Evolutionary conservation across 1,140 invertebrate species (phyloP), one percentile per base, ranked within the genome.

Genomic region (Tachypleus tridentatus): DNA sequence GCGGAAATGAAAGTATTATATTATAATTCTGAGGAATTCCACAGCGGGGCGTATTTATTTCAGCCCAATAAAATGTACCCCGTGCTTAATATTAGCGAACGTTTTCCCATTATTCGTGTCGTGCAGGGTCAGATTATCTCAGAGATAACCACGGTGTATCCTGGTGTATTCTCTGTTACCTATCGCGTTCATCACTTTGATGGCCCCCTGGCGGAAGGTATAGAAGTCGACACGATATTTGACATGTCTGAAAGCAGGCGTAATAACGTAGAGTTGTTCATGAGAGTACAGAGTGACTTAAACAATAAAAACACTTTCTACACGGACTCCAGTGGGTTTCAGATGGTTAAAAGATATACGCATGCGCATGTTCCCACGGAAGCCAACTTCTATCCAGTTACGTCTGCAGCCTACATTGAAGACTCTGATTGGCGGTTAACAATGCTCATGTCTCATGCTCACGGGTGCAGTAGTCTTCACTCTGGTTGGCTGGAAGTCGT

Each of bases 41-140:
- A 93, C 75, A 92, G 88, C 4, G 96, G 96, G 0, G 95, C 96
- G 0, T 99, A 99, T 76, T 79, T 99, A 0, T 98, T 99, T 72
- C 93, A 93, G 84, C 92, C 93, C 0, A 82, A 87, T 75, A 78
- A 64, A 53, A 62, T 69, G 52, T 85, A 87, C 64, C 82, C 81
- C 3, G 82, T 92, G 0, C 74, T 90, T 0, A 82, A 85, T 66
- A 82, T 84, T 56, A 73, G 70, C 58, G 71, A 69, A n/a, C 49
- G 67, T 29, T 70, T 68, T 54, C 82, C 84, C 63, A 86, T 93
- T 48, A 84, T 93, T 11, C 91, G 67, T 7, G 58, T 93, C 51
- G 83, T 90, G 3, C 87, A 86, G 0, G 92, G 93, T 0, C 83
- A 84, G 0, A 78, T 96, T 4, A 85, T 85, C 48, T 91, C 90